Percentiles rank a stretch among this genome's conserved stretches.
Evolutionary conservation across 2,888 invertebrate genomes (phyloP).

Genomic region (Polydesmus complanatus): DNA sequence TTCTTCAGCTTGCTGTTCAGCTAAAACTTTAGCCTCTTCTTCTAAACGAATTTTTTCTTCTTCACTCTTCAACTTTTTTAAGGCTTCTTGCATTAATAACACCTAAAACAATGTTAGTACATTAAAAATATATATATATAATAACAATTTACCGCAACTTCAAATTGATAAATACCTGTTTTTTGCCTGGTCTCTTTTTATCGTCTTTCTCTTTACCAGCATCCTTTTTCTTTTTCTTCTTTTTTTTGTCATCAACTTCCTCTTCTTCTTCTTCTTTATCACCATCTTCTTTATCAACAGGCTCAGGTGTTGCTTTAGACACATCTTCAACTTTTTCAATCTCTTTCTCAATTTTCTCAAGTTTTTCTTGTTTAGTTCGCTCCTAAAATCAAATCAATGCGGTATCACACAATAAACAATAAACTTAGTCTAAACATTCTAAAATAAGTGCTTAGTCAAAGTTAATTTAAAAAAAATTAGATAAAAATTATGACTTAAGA

Average conservation of each 20-base stretch:
- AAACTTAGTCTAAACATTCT: too few relatives aligned
- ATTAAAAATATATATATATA: conserved; percentile 2
- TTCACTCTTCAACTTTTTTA: conserved; percentile 50
- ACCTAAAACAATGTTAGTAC: conserved; percentile 41
- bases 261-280: conserved; percentile 21
- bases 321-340: conserved; percentile 21
- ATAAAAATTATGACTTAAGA: not conserved
- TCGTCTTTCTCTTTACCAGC: conserved; percentile 29
- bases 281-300: conserved; percentile 1
- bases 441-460: not conserved
- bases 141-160: not conserved
- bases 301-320: not conserved
- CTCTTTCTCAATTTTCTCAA: conserved; percentile 11
- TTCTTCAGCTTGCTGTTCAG: conserved; percentile 39
- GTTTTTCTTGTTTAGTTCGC: not conserved
- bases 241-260: conserved; percentile 22
- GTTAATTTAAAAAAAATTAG: not conserved
- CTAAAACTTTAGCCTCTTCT: conserved; percentile 38
- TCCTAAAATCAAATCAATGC: conserved; percentile 2
- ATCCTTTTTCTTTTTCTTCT: conserved; percentile 26
- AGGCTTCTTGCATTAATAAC: conserved; percentile 78
- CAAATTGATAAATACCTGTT: conserved; percentile 33
- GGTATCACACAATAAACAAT: not conserved
- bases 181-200: conserved; percentile 58
- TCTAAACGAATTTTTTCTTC: conserved; percentile 42